Base-by-base conservation (phyloP, 2,797 vertebrate genomes). In the Syncerus caffer region DNA sequence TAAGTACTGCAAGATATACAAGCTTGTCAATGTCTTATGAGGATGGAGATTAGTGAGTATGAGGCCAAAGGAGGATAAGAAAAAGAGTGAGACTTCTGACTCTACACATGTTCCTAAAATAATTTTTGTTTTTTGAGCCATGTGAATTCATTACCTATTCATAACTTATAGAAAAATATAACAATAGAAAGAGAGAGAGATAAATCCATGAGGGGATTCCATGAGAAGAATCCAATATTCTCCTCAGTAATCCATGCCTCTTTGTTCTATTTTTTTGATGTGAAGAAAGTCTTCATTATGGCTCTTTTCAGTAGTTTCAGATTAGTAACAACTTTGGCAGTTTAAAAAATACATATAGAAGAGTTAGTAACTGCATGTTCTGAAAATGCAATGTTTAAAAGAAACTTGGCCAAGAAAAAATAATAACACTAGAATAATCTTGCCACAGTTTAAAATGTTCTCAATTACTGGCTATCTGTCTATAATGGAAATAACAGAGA, bases 311-410 rank as follows among this genome's bases (percentile, higher is more conserved):
- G 87, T 57, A 91, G n/a, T 62, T 95, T 82, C 31, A 50, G 23
- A 57, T 34, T 74, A 90, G 64, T 53, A 83, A 80, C 7, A 79
- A 47, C 14, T 79, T 91, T 85, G 87, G 47, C 27, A 92, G 47
- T 71, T 25, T 31, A 58, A 58, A 53, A 93, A 86, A 88, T 79
- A 16, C 67, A 57, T 25, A 47, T 58, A 79, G 55, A 90, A 92
- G 2, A 93, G 38, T 93, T 57, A 64, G 34, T 80, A 6, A 58
- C n/a, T 34, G 58, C 12, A 29, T 87, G 89, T 62, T 84, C 74
- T 93, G 17, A 96, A 97, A 88, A 53, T 34, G 74, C 34, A 88
- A 55, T 67, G 83, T 71, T 94, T 94, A 76, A 84, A 89, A 85
- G 25, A 90, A 80, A 31, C 86, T 96, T 93, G 47, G 23, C 45